phyloP scores from a whole-genome alignment of 2,888 invertebrate species.

The Meiosimyza decipiens region DNA sequence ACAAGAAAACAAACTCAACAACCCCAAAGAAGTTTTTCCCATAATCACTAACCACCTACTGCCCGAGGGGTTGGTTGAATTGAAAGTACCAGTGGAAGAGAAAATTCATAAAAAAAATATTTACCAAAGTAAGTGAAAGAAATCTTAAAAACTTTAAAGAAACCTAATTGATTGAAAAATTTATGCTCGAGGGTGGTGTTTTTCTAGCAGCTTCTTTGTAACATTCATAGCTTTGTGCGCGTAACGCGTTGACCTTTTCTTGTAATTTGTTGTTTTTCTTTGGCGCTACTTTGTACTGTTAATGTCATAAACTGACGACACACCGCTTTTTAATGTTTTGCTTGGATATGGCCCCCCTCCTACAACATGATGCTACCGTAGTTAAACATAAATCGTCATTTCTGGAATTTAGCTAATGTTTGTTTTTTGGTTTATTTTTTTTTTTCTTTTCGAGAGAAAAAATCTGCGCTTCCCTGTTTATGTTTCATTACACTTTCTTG shows the following conservation, averaged over 20 bases:
- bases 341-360: neutral
- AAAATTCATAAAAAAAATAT: constrained; percentile 24
- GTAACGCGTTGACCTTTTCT: constrained; percentile 47
- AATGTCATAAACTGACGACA: constrained; percentile 30
- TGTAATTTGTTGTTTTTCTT: constrained; percentile 14
- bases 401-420: constrained; percentile 18
- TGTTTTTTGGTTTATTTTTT: neutral
- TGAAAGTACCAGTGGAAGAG: neutral
- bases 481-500: constrained; percentile 31
- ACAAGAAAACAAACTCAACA: constrained; percentile 49
- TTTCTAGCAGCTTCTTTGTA: constrained; percentile 41
- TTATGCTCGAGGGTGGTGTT: constrained; percentile 57
- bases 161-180: constrained; percentile 66
- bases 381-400: constrained; percentile 32
- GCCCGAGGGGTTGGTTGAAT: neutral
- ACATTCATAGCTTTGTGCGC: neutral
- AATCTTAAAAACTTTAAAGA: constrained; percentile 57
- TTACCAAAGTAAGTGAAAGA: constrained; percentile 16
- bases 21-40: neutral
- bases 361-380: neutral
- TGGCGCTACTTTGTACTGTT: constrained; percentile 15
- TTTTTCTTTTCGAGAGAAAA: neutral
- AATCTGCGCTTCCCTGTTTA: too few relatives aligned
- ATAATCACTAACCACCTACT: constrained; percentile 3
- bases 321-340: constrained; percentile 8